Conservation (phyloP, 2,113 vertebrate genomes). For the Grus americana region DNA sequence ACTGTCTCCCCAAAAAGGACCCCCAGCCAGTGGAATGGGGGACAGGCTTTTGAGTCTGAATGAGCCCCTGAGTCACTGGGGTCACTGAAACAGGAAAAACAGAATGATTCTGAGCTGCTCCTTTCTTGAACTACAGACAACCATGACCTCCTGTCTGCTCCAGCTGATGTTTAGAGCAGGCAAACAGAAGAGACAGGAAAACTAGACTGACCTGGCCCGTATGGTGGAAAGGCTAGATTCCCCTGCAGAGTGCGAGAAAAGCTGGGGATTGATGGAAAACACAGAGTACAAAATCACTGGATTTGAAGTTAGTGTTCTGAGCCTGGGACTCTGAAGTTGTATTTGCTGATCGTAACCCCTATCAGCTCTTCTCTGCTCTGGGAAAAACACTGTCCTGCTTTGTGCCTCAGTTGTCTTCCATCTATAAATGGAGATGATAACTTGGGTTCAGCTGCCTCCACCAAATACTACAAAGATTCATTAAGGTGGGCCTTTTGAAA, state of each 20-base stretch:
- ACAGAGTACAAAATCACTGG: neutral
- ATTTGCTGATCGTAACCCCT: neutral
- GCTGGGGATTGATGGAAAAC: neutral
- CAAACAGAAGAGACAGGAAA: neutral
- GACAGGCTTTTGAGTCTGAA: neutral
- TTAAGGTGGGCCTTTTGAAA: neutral
- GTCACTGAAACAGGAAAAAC: neutral
- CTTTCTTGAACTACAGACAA: neutral
- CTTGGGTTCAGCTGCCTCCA: neutral
- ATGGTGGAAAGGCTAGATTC: neutral
- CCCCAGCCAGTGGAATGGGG: neutral
- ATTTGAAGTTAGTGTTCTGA: neutral
- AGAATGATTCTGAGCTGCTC: neutral
- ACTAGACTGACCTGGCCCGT: neutral
- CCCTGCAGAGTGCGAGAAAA: neutral
- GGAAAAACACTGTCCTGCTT: neutral
- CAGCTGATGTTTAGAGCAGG: neutral
- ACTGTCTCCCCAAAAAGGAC: neutral
- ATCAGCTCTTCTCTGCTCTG: neutral
- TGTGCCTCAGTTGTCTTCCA: neutral
- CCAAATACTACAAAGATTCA: neutral
- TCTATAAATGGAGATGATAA: neutral
- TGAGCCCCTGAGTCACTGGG: neutral
- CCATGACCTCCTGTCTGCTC: neutral
- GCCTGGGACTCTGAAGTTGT: neutral